Base-by-base conservation (phyloP, 2,113 vertebrate species). In the Heteronetta atricapilla region DNA sequence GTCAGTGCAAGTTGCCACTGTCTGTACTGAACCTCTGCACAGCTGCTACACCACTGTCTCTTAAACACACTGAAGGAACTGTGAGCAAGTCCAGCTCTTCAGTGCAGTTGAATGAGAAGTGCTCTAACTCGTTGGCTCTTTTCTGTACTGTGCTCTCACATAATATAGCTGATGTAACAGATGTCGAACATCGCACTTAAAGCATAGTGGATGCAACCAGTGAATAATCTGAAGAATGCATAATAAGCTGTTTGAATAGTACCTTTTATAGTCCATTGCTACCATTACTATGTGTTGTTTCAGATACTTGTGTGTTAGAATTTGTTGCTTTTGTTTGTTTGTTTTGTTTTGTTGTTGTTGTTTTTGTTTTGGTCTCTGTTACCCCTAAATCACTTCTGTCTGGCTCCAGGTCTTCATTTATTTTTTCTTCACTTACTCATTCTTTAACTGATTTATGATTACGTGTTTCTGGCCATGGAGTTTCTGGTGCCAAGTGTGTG, bases 241-340 rank as follows among this genome's bases (percentile, higher is more conserved):
- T 1, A 15, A 19, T 40, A 38, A 58, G 40, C 11, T 68, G 42
- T 42, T 50, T 46, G 67, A 69, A 7, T 29, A 38, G 13, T 23
- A 3, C 9, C 5, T 88, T 38, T 34, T 23, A 5, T 17, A 48
- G 59, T 26, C 29, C 10, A 1, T 7, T 52, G 11, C 34, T 75
- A 3, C 31, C 8, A 1, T 8, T 52, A 13, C 34, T 75, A 3
- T 25, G 20, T 52, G 25, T 2, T 67, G 13, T 52, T 69, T 60
- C 59, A 33, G 3, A 2, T 60, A 12, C 6, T 0, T 19, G 2
- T 19, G 2, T 3, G 13, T 17, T 40, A 50, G 31, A 59, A n/a
- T 16, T 4, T 62, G 11, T 12, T n/a, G n/a, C n/a, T 29, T 68
- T 28, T 17, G 36, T 38, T 38, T 23, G 8, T 46, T 46, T 42